Conservation (phyloP, 2,797 vertebrate genomes). For the Rhynchotus rufescens region DNA sequence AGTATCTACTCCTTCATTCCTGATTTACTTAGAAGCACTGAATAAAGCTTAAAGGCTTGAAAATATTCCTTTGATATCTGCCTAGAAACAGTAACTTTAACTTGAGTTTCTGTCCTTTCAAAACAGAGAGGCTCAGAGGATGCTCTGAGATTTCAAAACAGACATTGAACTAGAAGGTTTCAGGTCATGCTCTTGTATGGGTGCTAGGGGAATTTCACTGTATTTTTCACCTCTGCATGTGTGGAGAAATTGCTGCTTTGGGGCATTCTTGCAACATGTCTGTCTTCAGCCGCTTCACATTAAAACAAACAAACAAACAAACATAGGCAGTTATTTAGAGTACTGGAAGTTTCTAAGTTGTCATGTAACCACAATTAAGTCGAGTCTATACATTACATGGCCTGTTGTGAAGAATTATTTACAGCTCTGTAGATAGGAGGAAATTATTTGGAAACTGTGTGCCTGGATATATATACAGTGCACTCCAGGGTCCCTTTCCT, state of each 20-base stretch:
- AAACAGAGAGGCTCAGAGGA: background rate
- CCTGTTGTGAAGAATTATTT: fast-evolving
- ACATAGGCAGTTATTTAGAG: background rate
- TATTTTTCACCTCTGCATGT: background rate
- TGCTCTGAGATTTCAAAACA: background rate
- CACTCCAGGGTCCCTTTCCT: background rate
- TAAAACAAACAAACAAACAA: background rate
- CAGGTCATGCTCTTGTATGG: background rate
- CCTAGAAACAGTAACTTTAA: background rate
- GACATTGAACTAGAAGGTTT: background rate
- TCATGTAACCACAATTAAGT: background rate
- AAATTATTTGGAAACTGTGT: background rate
- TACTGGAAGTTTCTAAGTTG: background rate
- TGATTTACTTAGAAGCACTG: background rate
- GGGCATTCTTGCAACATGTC: background rate
- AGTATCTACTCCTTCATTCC: background rate
- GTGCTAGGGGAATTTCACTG: background rate
- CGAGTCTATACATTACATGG: background rate
- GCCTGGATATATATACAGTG: fast-evolving
- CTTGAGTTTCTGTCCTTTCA: background rate
- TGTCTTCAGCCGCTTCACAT: background rate
- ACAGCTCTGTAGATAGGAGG: background rate
- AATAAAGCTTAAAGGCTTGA: background rate
- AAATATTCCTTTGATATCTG: background rate
- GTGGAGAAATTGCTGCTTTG: background rate